Evolutionary conservation across 2,113 vertebrate species (phyloP).

Genomic region (Psittacus erithacus): DNA sequence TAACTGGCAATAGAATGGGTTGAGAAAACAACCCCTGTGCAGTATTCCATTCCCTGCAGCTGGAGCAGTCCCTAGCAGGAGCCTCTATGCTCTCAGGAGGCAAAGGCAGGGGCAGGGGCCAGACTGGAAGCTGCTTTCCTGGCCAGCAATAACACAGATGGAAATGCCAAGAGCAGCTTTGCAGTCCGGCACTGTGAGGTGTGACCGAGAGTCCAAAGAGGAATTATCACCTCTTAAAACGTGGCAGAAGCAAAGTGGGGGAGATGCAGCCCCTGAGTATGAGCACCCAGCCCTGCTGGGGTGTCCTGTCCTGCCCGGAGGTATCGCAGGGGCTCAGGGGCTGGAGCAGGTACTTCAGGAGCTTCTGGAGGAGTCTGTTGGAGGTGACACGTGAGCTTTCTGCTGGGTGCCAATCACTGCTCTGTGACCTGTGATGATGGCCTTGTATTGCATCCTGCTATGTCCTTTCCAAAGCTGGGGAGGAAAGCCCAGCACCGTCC

Average conservation of each 20-base stretch:
- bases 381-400: background rate
- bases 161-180: slow-evolving; percentile 34
- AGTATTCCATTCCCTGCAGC: background rate
- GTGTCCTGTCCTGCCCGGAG: background rate
- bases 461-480: background rate
- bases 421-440: background rate
- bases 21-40: background rate
- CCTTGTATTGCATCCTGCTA: background rate
- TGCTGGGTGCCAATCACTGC: background rate
- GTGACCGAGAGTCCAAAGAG: background rate
- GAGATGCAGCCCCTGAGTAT: background rate
- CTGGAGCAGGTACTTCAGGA: background rate
- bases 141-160: slow-evolving; percentile 53
- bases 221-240: background rate
- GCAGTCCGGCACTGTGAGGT: background rate
- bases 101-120: slow-evolving; percentile 46
- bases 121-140: slow-evolving; percentile 44
- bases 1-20: background rate
- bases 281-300: accelerated
- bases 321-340: accelerated
- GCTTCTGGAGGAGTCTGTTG: background rate
- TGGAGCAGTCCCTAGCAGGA: slow-evolving; percentile 40
- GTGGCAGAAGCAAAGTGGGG: background rate
- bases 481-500: background rate
- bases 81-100: slow-evolving; percentile 13